phyloP scores from a whole-genome alignment of 2,888 invertebrate species.

The Amphiduros pacificus region DNA sequence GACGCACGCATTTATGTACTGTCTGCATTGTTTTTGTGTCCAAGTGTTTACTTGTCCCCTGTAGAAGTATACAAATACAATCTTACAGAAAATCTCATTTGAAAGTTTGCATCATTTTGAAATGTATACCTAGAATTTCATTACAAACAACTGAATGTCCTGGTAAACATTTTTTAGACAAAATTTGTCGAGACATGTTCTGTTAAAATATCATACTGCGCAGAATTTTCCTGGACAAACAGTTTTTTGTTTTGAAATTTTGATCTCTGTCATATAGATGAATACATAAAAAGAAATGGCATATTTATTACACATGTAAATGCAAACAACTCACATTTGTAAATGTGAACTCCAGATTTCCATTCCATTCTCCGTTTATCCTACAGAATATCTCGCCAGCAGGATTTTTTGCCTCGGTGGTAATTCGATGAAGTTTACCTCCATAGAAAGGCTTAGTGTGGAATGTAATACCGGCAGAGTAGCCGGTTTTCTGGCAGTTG shows the following conservation, averaged over 20 bases:
- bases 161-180: not conserved
- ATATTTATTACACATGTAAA: not conserved
- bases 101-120: not conserved
- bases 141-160: not conserved
- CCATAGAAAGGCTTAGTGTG: conserved; percentile 65
- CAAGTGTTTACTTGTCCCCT: conserved; percentile 50
- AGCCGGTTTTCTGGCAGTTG: conserved; percentile 58
- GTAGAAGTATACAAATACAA: not conserved
- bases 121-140: not conserved
- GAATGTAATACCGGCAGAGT: conserved; percentile 59
- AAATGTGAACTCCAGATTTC: conserved; percentile 58
- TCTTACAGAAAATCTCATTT: not conserved
- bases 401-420: conserved; percentile 61
- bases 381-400: conserved; percentile 54
- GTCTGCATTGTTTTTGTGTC: conserved; percentile 33
- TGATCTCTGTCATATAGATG: too few relatives aligned
- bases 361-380: conserved; percentile 63
- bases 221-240: too few relatives aligned
- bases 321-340: conserved; percentile 50
- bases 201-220: too few relatives aligned
- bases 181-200: not conserved
- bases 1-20: conserved; percentile 59
- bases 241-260: too few relatives aligned
- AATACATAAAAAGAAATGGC: not conserved
- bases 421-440: conserved; percentile 62